Conservation (phyloP, 2,888 invertebrate species). For the Rapana venosa region DNA sequence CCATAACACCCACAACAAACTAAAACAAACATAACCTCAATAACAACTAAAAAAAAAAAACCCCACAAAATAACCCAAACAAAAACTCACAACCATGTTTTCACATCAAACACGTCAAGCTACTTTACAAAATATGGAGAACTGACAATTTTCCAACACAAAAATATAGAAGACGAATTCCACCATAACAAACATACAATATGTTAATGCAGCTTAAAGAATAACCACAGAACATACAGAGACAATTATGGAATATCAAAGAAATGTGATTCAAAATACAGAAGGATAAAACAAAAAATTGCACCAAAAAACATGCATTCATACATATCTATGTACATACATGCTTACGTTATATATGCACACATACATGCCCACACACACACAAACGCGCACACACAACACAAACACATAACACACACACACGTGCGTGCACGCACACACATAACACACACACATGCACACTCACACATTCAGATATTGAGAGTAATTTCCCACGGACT, state of each 20-base stretch:
- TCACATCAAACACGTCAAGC: no score
- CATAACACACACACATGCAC: background rate
- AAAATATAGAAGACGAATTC: no score
- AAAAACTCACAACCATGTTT: no score
- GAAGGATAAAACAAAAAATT: background rate
- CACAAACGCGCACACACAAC: background rate
- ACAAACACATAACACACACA: background rate
- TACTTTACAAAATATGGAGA: no score
- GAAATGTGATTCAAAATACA: background rate
- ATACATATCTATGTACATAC: background rate
- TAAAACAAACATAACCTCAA: no score
- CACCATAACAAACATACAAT: no score
- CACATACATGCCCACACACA: background rate
- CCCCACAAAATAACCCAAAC: no score
- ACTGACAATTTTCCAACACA: no score
- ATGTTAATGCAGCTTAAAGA: no score
- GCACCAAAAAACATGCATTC: background rate
- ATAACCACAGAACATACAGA: background rate
- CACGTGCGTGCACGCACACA: background rate
- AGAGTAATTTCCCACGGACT: no score
- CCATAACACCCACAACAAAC: no score
- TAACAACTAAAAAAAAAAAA: no score
- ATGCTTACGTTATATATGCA: background rate
- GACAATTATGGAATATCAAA: background rate
- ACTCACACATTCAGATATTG: background rate